Evolutionary conservation across 2,888 invertebrate species (phyloP).

Genomic region (Stenoptilia bipunctidactyla): DNA sequence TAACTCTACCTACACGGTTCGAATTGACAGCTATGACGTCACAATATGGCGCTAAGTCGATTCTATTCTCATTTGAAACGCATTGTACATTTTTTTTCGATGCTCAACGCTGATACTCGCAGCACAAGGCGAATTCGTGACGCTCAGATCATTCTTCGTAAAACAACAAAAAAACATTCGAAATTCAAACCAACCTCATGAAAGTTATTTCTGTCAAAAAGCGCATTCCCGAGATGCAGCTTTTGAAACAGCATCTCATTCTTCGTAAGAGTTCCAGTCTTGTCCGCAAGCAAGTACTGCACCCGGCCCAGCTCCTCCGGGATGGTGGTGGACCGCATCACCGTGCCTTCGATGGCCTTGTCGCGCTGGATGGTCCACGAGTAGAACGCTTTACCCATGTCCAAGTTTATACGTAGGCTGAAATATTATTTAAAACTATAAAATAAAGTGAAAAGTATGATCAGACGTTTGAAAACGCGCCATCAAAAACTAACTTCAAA

Average conservation of each 20-base stretch:
- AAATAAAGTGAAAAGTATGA: too few species aligned
- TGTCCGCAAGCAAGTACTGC: conserved; percentile 96
- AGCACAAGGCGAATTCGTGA: too few species aligned
- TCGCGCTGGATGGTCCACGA: conserved; percentile 97
- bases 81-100: too few species aligned
- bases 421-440: too few species aligned
- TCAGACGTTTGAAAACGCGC: too few species aligned
- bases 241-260: conserved; percentile 99
- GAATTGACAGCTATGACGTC: too few species aligned
- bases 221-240: conserved; percentile 93
- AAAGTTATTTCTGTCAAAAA: conserved; percentile 89
- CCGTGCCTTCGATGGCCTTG: conserved; percentile 91
- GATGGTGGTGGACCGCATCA: conserved; percentile 97
- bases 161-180: background rate
- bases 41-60: too few species aligned
- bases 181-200: conserved; percentile 75
- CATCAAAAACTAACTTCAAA: too few species aligned
- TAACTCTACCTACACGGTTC: too few species aligned
- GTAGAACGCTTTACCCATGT: conserved; percentile 98
- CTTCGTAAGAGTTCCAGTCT: conserved; percentile 98
- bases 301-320: conserved; percentile 98
- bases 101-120: too few species aligned
- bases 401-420: conserved; percentile 96
- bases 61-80: too few species aligned
- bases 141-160: background rate